phyloP scores from a whole-genome alignment of 2,888 invertebrate genomes.

The Allophyes oxyacanthae region DNA sequence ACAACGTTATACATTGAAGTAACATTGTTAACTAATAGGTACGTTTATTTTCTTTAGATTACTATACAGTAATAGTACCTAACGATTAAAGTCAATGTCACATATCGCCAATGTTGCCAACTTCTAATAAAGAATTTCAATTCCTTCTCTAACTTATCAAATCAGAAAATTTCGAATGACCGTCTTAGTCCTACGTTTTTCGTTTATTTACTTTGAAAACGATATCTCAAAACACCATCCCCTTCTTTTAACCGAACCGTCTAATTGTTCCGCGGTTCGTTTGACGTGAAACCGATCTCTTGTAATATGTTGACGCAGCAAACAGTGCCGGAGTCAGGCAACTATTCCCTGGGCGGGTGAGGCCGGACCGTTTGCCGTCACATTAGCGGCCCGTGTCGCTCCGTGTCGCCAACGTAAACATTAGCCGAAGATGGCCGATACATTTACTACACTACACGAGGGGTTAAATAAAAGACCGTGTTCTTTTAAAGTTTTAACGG shows the following conservation, averaged over 20 bases:
- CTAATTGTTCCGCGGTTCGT: slow-evolving; percentile 37
- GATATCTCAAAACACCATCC: slow-evolving; percentile 20
- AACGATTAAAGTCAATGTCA: no score
- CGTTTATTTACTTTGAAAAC: slow-evolving; percentile 32
- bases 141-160: no score
- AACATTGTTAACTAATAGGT: no score
- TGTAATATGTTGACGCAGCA: slow-evolving; percentile 35
- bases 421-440: background rate
- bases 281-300: slow-evolving; percentile 23
- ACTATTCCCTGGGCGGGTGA: no score
- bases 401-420: slow-evolving; percentile 14
- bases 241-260: slow-evolving; percentile 28
- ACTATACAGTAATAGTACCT: no score
- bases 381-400: slow-evolving; percentile 49
- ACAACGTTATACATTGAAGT: no score
- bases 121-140: no score
- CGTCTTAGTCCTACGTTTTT: no score
- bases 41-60: no score
- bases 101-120: no score
- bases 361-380: slow-evolving; percentile 32
- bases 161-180: no score
- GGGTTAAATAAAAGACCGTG: background rate
- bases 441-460: background rate
- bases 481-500: background rate
- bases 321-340: slow-evolving; percentile 19